These are phyloP conservation scores for Chrysomallon squamiferum DNA, from an alignment of 1,140 invertebrate species.

Conservation along the genomic window DNA sequence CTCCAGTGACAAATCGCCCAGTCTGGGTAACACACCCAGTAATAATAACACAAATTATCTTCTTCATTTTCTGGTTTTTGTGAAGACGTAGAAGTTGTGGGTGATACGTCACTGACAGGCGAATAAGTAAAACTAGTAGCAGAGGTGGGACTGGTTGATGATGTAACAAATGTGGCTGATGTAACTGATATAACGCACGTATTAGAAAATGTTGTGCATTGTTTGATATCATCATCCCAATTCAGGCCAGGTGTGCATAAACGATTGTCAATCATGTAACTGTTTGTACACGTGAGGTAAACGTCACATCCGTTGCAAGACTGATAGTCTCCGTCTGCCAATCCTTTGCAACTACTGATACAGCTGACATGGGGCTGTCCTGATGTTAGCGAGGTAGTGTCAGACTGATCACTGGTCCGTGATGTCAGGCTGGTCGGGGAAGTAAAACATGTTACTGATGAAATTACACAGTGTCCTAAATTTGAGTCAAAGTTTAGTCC, in stretches of 20 bases:
- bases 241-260: conserved; percentile 25
- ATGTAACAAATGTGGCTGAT: too few relatives aligned
- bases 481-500: conserved; percentile 32
- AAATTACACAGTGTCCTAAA: conserved; percentile 18
- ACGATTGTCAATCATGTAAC: conserved; percentile 25
- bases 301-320: conserved; percentile 33
- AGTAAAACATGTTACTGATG: not conserved
- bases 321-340: conserved; percentile 39
- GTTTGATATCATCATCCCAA: conserved; percentile 36
- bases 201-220: conserved; percentile 12
- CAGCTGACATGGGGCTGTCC: too few relatives aligned
- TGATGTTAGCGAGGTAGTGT: too few relatives aligned
- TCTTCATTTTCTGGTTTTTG: too few relatives aligned
- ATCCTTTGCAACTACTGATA: conserved; percentile 23
- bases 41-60: too few relatives aligned
- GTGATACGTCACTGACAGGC: too few relatives aligned
- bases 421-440: not conserved
- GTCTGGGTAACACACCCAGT: too few relatives aligned
- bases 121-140: too few relatives aligned
- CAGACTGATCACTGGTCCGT: too few relatives aligned
- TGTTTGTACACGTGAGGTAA: conserved; percentile 34
- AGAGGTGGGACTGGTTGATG: too few relatives aligned
- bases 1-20: too few relatives aligned
- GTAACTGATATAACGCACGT: not conserved
- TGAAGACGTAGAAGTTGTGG: too few relatives aligned